phyloP scores from a whole-genome alignment of 2,113 vertebrate species.

The Pygoscelis antarcticus region DNA sequence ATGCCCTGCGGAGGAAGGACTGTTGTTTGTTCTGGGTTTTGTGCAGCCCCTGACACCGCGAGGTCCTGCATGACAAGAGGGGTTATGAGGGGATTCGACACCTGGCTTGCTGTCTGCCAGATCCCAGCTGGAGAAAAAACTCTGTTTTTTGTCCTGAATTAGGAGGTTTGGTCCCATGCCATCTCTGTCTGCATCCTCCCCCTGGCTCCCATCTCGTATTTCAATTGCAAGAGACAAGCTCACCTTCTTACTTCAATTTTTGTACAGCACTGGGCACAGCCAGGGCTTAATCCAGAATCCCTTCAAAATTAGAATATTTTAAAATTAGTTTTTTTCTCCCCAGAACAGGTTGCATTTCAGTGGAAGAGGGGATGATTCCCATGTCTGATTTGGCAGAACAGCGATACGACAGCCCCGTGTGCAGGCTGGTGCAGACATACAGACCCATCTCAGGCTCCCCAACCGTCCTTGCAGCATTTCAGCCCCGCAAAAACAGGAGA shows the following conservation, averaged over 20 bases:
- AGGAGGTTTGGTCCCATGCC: not conserved
- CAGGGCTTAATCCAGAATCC: not conserved
- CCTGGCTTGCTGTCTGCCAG: not conserved
- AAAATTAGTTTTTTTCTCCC: not conserved
- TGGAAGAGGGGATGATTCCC: not conserved
- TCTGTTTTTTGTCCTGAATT: not conserved
- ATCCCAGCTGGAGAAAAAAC: not conserved
- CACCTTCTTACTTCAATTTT: not conserved
- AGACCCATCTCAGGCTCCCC: not conserved
- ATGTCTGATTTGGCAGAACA: not conserved
- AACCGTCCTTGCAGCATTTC: not conserved
- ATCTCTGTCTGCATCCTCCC: not conserved
- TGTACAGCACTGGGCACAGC: not conserved
- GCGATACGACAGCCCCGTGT: accelerated
- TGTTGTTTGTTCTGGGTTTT: not conserved
- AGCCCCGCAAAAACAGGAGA: accelerated
- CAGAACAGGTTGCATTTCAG: not conserved
- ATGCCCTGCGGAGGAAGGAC: accelerated
- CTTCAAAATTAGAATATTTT: not conserved
- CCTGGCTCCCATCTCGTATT: not conserved
- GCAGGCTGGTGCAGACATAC: not conserved
- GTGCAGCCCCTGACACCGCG: not conserved
- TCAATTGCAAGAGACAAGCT: not conserved
- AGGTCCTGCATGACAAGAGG: not conserved
- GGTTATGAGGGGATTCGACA: not conserved